These are phyloP conservation scores for Nanger granti DNA, from an alignment of 2,113 vertebrate species.

Conservation along the genomic window DNA sequence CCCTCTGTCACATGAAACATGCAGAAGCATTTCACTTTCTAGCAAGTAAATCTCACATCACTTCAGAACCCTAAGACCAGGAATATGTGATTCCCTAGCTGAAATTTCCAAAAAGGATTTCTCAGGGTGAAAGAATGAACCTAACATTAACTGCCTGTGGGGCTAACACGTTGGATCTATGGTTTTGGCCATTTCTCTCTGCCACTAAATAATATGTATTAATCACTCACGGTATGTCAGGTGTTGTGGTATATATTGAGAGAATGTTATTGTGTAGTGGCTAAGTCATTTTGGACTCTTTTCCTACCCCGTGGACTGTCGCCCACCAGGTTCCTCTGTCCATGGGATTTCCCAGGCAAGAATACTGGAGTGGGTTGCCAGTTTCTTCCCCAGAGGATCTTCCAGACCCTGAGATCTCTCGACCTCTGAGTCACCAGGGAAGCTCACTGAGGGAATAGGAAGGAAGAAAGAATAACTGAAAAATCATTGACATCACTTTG, in stretches of 20 bases:
- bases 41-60: not conserved
- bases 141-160: not conserved
- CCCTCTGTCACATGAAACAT: not conserved
- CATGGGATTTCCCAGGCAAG: not conserved
- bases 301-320: not conserved
- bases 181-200: not conserved
- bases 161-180: not conserved
- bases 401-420: not conserved
- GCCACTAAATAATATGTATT: not conserved
- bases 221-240: not conserved
- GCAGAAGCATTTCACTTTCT: not conserved
- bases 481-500: not conserved
- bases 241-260: not conserved
- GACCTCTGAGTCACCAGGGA: not conserved
- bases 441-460: not conserved
- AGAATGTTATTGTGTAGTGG: not conserved
- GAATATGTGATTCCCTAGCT: not conserved
- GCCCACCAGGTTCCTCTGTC: not conserved
- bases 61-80: not conserved
- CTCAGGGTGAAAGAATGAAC: not conserved
- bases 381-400: not conserved
- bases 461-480: not conserved
- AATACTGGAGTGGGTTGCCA: not conserved
- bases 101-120: not conserved
- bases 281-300: not conserved